phyloP scores from a whole-genome alignment of 2,888 invertebrate species.

The Agapostemon virescens region DNA sequence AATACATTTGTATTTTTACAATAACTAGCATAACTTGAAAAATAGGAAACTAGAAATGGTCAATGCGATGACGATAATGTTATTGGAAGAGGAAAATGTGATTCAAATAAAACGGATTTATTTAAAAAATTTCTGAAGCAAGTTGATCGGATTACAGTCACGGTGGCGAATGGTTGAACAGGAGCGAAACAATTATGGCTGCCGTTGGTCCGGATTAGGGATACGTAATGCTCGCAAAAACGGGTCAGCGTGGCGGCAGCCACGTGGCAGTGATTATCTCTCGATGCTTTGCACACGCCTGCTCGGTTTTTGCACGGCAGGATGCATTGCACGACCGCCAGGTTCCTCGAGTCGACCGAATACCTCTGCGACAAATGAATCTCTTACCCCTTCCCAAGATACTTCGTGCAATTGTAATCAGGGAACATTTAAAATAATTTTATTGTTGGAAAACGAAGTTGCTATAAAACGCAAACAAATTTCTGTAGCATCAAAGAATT shows the following conservation, averaged over 20 bases:
- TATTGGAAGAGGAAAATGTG: slow-evolving; percentile 13
- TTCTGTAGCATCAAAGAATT: too few relatives aligned
- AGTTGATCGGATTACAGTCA: slow-evolving; percentile 58
- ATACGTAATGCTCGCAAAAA: slow-evolving; percentile 68
- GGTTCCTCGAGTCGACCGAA: slow-evolving; percentile 53
- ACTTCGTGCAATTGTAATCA: not conserved
- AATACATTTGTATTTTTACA: too few relatives aligned
- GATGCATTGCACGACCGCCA: slow-evolving; percentile 58
- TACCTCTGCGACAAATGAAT: slow-evolving; percentile 52
- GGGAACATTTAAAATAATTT: not conserved
- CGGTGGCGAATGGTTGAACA: slow-evolving; percentile 58
- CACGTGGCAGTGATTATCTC: slow-evolving; percentile 70
- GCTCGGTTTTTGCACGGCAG: slow-evolving; percentile 59
- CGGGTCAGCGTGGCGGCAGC: slow-evolving; percentile 62
- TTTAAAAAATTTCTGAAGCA: slow-evolving; percentile 30
- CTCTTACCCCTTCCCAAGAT: not conserved
- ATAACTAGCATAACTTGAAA: too few relatives aligned
- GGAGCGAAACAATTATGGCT: slow-evolving; percentile 66
- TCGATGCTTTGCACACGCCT: slow-evolving; percentile 65
- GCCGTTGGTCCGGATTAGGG: slow-evolving; percentile 66
- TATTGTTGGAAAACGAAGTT: not conserved
- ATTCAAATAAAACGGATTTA: slow-evolving; percentile 12
- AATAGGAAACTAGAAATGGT: not conserved
- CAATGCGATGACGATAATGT: not conserved
- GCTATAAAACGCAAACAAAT: not conserved